Base-by-base conservation (phyloP, 2,797 vertebrate genomes). In the Phataginus tetradactyla region DNA sequence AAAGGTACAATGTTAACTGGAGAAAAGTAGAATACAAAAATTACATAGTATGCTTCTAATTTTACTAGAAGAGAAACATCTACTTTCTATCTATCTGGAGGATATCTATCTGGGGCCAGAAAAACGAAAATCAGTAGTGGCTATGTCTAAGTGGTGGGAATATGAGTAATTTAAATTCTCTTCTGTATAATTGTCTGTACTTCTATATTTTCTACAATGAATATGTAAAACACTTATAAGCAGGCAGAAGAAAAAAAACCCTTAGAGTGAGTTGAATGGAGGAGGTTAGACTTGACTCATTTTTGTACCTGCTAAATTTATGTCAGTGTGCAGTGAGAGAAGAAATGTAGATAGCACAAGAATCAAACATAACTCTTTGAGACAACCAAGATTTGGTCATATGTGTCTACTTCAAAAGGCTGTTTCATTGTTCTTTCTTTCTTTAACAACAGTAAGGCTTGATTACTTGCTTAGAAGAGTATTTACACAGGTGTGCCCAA, bases 361-460 rank as follows among this genome's bases (percentile, higher is more conserved):
- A 94, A 63, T 94, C 75, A 95, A 96, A 91, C 32, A 85, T 91
- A 91, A 45, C 45, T 66, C 10, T 94, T 81, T 86, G 53, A 94
- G 80, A 85, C 87, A 95, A 91, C 34, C n/a, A 79, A 77, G 81
- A 87, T 71, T 64, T 91, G 29, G 49, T 55, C 93, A 55, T 71
- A 71, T 94, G 94, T 93, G n/a, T 71, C 57, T 79, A 69, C 51
- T 92, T 95, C 72, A 94, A 91, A 92, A 85, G 61, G 72, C 39
- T 92, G 57, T 78, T 89, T 78, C 42, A 71, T 18, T 6, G 34
- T 71, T 90, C 49, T 83, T 83, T 69, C 42, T 85, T 85, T 69
- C 42, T 85, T 85, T 86, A 92, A 32, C 74, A 66, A 66, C 64
- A 90, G 2, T 66, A 86, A 92, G 17, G 29, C 45, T 95, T 91